phyloP scores from a whole-genome alignment of 2,797 vertebrate species.

The Loriculus beryllinus region DNA sequence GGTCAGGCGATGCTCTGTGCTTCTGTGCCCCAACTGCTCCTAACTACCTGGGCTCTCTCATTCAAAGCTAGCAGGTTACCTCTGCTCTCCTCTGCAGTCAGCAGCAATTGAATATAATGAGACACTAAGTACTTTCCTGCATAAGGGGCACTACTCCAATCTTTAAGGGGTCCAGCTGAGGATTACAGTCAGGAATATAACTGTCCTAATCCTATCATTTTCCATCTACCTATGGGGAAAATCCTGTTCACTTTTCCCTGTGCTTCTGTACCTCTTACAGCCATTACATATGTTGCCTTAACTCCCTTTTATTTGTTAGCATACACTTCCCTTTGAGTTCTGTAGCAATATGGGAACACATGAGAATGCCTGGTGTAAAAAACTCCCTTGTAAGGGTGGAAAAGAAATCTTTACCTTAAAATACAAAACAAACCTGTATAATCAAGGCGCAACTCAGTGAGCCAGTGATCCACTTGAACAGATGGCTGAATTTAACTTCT shows the following conservation, averaged over 20 bases:
- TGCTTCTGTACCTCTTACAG: rapidly evolving
- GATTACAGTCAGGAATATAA: not conserved
- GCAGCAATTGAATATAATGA: not conserved
- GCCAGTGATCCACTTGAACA: not conserved
- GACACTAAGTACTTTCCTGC: not conserved
- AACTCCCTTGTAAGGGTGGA: not conserved
- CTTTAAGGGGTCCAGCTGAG: not conserved
- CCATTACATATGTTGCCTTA: not conserved
- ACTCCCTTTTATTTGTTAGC: not conserved
- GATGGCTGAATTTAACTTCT: not conserved
- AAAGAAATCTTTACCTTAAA: not conserved
- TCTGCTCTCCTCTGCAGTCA: not conserved
- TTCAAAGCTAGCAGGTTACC: not conserved
- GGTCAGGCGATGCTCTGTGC: not conserved
- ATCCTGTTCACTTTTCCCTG: not conserved
- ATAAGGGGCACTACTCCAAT: not conserved
- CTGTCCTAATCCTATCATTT: not conserved
- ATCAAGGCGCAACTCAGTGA: not conserved
- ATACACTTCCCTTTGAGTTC: not conserved
- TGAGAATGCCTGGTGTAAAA: not conserved
- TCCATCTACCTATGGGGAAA: not conserved
- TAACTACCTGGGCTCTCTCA: not conserved
- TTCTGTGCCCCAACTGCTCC: not conserved
- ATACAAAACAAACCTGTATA: not conserved
- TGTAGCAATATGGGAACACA: not conserved